Evolutionary conservation across 2,113 vertebrate genomes (phyloP).

Genomic region (Halcyon senegalensis): DNA sequence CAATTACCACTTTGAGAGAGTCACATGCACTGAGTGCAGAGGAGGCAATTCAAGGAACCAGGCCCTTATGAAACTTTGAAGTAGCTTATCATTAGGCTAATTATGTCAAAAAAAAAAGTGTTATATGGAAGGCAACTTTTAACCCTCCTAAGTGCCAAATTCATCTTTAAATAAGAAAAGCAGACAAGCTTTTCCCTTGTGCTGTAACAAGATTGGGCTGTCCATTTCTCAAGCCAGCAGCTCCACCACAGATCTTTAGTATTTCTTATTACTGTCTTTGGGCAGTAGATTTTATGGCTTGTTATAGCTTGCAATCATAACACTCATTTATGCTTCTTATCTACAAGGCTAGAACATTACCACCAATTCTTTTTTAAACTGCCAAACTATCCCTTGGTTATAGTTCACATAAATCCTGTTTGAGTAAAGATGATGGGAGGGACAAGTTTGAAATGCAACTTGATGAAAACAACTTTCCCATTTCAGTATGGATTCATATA

Average conservation of each 20-base stretch:
- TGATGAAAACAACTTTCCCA: neutral
- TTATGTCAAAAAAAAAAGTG: neutral
- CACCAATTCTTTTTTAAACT: neutral
- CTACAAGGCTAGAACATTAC: neutral
- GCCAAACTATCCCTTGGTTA: neutral
- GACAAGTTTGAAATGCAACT: neutral
- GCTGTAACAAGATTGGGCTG: neutral
- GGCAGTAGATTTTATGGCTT: neutral
- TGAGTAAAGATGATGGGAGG: neutral
- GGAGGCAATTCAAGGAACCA: neutral
- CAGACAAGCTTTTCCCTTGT: neutral
- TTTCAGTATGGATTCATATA: neutral
- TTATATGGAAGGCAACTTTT: neutral
- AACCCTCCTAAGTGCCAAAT: neutral
- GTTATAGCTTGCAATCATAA: neutral
- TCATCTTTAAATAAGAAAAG: neutral
- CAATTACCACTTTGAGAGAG: conserved; percentile 20
- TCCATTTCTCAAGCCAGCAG: neutral
- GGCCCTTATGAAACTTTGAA: neutral
- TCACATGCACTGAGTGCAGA: neutral
- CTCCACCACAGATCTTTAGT: neutral
- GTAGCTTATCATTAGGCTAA: neutral
- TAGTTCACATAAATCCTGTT: neutral
- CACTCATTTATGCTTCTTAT: neutral
- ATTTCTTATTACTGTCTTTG: neutral